Evolutionary conservation across 2,113 vertebrate species (phyloP).

Genomic region (Carassius gibelio): DNA sequence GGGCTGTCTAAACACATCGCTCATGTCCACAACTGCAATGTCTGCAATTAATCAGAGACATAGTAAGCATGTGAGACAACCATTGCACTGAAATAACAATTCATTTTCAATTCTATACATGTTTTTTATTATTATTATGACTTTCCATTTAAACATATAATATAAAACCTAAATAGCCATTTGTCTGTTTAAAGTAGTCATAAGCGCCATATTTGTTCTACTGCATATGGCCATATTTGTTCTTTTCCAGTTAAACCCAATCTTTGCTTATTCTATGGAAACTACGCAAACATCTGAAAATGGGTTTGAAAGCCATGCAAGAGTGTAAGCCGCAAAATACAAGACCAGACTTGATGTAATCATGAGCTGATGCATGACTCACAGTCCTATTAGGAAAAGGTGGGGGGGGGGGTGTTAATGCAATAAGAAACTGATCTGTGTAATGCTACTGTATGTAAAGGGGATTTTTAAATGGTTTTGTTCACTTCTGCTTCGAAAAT

Average conservation of each 20-base stretch:
- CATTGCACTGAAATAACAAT: neutral
- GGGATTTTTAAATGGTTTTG: neutral
- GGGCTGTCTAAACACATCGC: slow-evolving; percentile 87
- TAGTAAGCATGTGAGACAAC: neutral
- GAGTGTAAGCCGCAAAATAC: neutral
- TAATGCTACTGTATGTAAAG: neutral
- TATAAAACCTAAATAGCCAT: neutral
- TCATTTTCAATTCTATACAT: neutral
- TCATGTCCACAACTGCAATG: slow-evolving; percentile 95
- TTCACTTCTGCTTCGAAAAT: neutral
- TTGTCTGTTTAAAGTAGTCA: neutral
- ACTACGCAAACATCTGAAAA: neutral
- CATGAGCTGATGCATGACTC: neutral
- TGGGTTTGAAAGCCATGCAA: neutral
- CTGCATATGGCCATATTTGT: slow-evolving; percentile 9
- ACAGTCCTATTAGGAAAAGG: neutral
- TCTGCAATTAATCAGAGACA: slow-evolving; percentile 74
- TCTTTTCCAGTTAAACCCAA: slow-evolving; percentile 1
- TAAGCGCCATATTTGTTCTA: slow-evolving; percentile 11
- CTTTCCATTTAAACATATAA: neutral
- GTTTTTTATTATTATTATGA: neutral
- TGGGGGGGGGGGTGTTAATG: no score
- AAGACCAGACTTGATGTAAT: slow-evolving; percentile 35
- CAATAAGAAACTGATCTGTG: neutral
- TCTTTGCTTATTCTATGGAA: neutral